phyloP scores from a whole-genome alignment of 2,888 invertebrate species.

The Habrosyne pyritoides region DNA sequence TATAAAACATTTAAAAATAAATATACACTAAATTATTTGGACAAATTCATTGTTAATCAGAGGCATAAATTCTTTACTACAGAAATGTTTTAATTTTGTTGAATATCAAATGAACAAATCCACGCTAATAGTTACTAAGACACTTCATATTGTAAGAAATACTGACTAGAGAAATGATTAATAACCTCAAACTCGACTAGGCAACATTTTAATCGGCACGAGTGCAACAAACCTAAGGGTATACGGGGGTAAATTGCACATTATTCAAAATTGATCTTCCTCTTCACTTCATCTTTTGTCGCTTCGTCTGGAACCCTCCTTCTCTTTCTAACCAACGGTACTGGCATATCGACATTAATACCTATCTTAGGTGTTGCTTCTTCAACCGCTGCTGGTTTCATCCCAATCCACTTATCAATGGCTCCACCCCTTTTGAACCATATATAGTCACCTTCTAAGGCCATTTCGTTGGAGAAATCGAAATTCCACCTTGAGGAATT shows the following conservation, averaged over 20 bases:
- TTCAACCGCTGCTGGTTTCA: constrained; percentile 31
- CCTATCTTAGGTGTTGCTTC: constrained; percentile 51
- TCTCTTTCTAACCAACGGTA: constrained; percentile 41
- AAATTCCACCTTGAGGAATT: constrained; percentile 80
- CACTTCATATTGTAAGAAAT: not conserved
- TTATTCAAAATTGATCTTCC: constrained; percentile 52
- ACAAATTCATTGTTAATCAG: too few species aligned
- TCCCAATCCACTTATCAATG: constrained; percentile 43
- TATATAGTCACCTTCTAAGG: constrained; percentile 68
- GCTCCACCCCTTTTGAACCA: constrained; percentile 66
- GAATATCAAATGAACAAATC: not conserved
- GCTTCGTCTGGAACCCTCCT: constrained; percentile 27
- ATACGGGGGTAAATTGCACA: not conserved
- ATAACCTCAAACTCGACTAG: not conserved
- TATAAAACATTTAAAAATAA: too few species aligned
- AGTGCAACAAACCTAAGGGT: not conserved
- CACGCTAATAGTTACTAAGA: not conserved
- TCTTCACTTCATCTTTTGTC: constrained; percentile 39
- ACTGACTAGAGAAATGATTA: not conserved
- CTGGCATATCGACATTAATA: constrained; percentile 31
- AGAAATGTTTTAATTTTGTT: too few species aligned
- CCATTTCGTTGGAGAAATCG: constrained; percentile 78
- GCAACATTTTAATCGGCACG: not conserved
- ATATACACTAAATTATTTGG: too few species aligned
- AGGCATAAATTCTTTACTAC: too few species aligned